Percentiles rank a stretch among this genome's conserved stretches.
These are phyloP conservation scores for Mesochorus sp. DNA, from an alignment of 2,888 invertebrate genomes.

Conservation along the genomic window DNA sequence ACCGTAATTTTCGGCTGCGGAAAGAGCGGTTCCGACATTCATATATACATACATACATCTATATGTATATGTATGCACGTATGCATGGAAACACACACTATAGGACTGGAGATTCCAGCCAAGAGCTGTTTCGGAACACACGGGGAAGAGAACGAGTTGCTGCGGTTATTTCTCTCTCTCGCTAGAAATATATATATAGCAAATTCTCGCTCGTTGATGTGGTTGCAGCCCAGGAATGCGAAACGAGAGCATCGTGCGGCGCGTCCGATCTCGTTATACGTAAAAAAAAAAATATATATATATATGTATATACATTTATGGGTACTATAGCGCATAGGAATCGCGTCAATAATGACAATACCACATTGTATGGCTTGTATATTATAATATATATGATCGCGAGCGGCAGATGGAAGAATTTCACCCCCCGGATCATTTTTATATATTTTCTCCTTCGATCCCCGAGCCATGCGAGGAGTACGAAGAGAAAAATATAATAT, in stretches of 20 bases:
- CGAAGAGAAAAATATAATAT: no score
- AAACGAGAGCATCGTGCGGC: slow-evolving; percentile 44
- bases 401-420: slow-evolving; percentile 30
- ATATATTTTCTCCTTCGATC: no score
- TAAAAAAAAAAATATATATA: neutral
- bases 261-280: slow-evolving; percentile 29
- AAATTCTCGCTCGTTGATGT: slow-evolving; percentile 22
- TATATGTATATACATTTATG: neutral
- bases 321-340: neutral
- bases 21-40: slow-evolving; percentile 50
- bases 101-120: neutral
- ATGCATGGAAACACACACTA: no score
- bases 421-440: no score
- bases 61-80: slow-evolving; percentile 1
- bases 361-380: neutral
- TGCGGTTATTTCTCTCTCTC: slow-evolving; percentile 39
- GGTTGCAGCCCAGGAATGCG: slow-evolving; percentile 36
- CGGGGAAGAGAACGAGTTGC: slow-evolving; percentile 43
- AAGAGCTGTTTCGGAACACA: slow-evolving; percentile 30
- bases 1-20: slow-evolving; percentile 57
- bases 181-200: slow-evolving; percentile 7
- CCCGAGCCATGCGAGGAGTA: no score
- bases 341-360: slow-evolving; percentile 7
- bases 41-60: slow-evolving; percentile 7
- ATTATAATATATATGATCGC: slow-evolving; percentile 15